Evolutionary conservation across 64 coral and sea anemone genomes (phyloP).

Genomic region (Acropora tenuis): DNA sequence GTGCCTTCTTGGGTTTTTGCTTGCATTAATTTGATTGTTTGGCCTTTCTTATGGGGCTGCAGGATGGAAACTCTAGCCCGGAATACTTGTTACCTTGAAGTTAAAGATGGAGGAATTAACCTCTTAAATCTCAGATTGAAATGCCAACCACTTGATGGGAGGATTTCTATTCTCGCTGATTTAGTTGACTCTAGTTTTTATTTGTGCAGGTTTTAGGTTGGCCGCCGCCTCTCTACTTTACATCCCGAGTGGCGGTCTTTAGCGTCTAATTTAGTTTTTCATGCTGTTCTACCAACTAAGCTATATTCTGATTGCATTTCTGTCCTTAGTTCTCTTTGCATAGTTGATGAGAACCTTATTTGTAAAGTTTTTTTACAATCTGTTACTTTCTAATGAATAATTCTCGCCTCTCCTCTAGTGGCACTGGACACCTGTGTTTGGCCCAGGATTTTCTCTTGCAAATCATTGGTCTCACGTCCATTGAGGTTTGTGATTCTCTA

Average conservation of each 20-base stretch:
- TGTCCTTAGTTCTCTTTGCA: too few relatives aligned
- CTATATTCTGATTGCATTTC: not conserved
- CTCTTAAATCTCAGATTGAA: not conserved
- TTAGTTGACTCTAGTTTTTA: not conserved
- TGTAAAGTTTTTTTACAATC: not conserved
- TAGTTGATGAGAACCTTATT: not conserved
- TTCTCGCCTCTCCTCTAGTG: not conserved
- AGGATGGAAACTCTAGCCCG: not conserved
- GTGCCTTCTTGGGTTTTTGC: not conserved
- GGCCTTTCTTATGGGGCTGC: constrained; percentile 6
- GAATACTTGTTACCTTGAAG: not conserved
- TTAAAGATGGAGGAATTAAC: not conserved
- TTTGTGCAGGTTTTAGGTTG: not conserved
- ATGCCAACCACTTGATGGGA: not conserved
- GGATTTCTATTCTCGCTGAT: not conserved
- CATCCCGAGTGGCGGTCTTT: not conserved
- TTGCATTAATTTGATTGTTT: not conserved
- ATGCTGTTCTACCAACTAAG: not conserved
- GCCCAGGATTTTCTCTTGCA: too few relatives aligned
- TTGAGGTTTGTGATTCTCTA: too few relatives aligned
- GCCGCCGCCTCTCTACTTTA: not conserved
- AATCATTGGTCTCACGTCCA: too few relatives aligned
- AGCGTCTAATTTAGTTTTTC: not conserved
- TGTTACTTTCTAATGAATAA: not conserved
- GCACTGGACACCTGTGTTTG: too few relatives aligned